phyloP scores from a whole-genome alignment of 1,140 invertebrate species.

The Caerostris darwini region DNA sequence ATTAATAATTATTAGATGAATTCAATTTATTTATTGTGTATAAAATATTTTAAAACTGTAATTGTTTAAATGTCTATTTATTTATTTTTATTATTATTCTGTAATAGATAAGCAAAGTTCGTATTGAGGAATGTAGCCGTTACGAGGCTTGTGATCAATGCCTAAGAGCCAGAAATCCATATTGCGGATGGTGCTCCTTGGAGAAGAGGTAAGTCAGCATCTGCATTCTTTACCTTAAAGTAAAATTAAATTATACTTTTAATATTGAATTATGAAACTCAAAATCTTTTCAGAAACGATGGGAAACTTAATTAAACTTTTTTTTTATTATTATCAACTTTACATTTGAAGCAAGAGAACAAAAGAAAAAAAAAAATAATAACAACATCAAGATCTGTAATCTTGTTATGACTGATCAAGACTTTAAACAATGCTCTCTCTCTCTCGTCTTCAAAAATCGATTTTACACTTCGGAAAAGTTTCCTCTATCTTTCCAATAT shows the following conservation, averaged over 20 bases:
- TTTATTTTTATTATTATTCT: neutral
- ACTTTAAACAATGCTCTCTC: neutral
- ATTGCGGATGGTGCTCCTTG: slow-evolving; percentile 98
- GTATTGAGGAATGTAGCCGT: slow-evolving; percentile 74
- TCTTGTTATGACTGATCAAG: neutral
- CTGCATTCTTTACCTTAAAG: too few species aligned
- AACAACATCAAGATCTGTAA: neutral
- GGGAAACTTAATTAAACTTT: too few species aligned
- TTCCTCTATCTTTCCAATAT: neutral
- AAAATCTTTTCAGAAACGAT: neutral
- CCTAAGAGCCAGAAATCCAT: slow-evolving; percentile 95
- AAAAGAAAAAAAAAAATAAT: neutral
- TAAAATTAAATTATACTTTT: neutral
- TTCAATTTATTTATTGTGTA: neutral
- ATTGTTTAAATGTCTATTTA: neutral
- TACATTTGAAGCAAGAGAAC: too few species aligned
- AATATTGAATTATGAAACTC: neutral
- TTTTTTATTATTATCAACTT: too few species aligned
- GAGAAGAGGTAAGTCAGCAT: slow-evolving; percentile 89
- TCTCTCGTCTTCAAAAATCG: neutral
- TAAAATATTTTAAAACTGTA: neutral
- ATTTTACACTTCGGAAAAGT: neutral
- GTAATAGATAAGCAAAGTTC: slow-evolving; percentile 72
- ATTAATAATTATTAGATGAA: too few species aligned
- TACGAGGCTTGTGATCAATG: slow-evolving; percentile 86